A percentile compares a stretch with the other conserved stretches of the same genome.
Evolutionary conservation across 2,113 vertebrate genomes (phyloP).

Genomic region (Nibea albiflora): DNA sequence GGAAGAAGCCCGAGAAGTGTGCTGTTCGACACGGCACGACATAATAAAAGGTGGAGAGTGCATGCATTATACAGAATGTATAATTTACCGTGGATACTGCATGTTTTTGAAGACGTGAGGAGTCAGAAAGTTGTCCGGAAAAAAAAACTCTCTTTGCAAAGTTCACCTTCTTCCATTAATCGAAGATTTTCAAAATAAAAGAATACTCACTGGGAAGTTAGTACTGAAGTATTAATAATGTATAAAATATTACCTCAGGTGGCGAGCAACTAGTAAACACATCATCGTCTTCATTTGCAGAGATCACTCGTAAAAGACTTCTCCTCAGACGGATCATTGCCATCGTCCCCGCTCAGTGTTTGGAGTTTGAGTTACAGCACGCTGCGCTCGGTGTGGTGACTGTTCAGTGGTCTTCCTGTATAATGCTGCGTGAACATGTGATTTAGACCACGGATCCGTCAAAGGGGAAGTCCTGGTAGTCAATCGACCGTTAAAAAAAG

Average conservation of each 20-base stretch:
- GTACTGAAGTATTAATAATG: background rate
- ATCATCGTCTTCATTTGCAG: conserved; percentile 4
- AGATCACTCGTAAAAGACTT: conserved; percentile 22
- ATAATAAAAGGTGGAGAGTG: background rate
- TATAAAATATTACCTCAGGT: conserved; percentile 42
- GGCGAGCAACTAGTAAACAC: conserved; percentile 42
- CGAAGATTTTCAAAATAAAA: background rate
- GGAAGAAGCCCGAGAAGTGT: background rate
- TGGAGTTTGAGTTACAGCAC: background rate
- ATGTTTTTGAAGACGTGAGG: background rate
- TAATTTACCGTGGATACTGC: background rate
- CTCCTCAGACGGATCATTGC: conserved; percentile 41
- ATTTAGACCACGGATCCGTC: conserved; percentile 23
- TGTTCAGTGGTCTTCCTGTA: conserved; percentile 24
- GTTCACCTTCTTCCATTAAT: background rate
- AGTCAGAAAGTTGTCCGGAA: background rate
- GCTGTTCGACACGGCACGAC: conserved; percentile 6
- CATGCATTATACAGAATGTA: background rate
- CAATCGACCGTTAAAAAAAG: conserved; percentile 20
- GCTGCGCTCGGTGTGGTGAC: background rate
- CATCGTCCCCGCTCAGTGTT: background rate
- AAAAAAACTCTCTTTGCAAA: background rate
- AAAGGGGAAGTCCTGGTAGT: conserved; percentile 58
- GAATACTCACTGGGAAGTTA: background rate
- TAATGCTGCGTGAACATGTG: conserved; percentile 31